Evolutionary conservation across 2,888 invertebrate species (phyloP), one percentile per base, ranked within the genome.

Genomic region (Microctonus hyperodae): DNA sequence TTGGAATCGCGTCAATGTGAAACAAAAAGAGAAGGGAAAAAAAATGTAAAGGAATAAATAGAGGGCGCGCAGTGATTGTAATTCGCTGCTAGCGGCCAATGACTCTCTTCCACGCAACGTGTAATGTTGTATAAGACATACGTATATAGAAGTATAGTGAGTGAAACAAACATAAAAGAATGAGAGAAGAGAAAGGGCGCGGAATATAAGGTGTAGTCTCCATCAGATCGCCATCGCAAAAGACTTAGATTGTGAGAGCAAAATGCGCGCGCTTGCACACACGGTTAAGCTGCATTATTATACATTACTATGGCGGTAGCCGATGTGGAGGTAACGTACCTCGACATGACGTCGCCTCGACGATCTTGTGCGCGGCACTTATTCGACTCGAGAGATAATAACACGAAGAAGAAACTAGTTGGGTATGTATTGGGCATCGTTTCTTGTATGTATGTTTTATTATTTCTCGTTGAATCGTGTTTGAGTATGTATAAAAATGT

Each of bases 381-480:
- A 74, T 72, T 70, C 71, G 67, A 72, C 72, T 70, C 68, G 71
- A 64, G 62, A 71, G 76, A 78, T 79, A 78, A 79, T 78, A 78
- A 78, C 73, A 69, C 72, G 64, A 62, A 66, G 76, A 78, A 77
- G 78, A 76, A 77, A 76, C 77, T 74, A 73, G 75, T 74, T 65
- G 71, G 35, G 61, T 69, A 64, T 65, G 62, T 65, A 60, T 69
- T 69, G 55, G 44, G 40, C 67, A 62, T 51, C 40, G 0, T 5
- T 37, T 37, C n/a, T n/a, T 37, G n/a, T 35, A 35, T 10, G 35
- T 35, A 35, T 58, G 37, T 31, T 25, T 56, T 48, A 55, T 65
- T 50, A 63, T 58, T 58, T 55, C 65, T 53, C 67, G 44, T 50
- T 62, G 56, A 16, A 33, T 22, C 22, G 11, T 40, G 11, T 40